Base-by-base conservation (phyloP, 2,113 vertebrate species). In the Maccullochella peelii region DNA sequence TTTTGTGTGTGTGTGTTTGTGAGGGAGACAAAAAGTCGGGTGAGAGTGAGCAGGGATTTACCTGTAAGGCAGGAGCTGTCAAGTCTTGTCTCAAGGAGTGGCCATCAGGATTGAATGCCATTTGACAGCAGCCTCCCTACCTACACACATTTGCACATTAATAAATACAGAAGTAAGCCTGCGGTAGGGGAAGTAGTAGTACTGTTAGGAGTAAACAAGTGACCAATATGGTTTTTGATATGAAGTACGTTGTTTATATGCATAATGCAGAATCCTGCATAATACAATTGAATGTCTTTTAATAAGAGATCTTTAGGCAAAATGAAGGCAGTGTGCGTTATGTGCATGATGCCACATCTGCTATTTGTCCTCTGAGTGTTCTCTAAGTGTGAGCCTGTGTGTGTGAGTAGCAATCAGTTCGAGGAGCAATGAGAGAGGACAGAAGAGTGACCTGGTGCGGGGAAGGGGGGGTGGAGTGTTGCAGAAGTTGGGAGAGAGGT, bases 401-500 rank as follows among this genome's bases (percentile, higher is more conserved):
- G 65, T 88, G 77, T 7, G 71, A 69, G 78, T 40, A 36, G 78
- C 75, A 91, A 92, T 93, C 86, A 90, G 70, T 79, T 81, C 0
- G 20, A 88, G 73, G 50, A 87, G 82, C 68, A 70, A 57, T 52
- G 33, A 91, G 61, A 70, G 86, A 75, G 73, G 88, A 79, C 80
- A 86, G 82, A 74, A 47, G 77, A 79, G 85, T 90, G 86, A 90
- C 90, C 90, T 23, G 76, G 49, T 70, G 85, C 79, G 79, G 62
- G n/a, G 52, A 79, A 72, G 54, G 27, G 50, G 83, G 77, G 84
- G 73, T 44, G 59, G 75, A 82, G 76, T 86, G 85, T 78, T 87
- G 74, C 76, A 73, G 52, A 90, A 88, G 81, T 88, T 84, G 42
- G 71, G 36, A 88, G 75, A 91, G 83, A 90, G 89, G 90, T 91